Conservation (phyloP, 2,888 invertebrate genomes). For the Ophion costatus region DNA sequence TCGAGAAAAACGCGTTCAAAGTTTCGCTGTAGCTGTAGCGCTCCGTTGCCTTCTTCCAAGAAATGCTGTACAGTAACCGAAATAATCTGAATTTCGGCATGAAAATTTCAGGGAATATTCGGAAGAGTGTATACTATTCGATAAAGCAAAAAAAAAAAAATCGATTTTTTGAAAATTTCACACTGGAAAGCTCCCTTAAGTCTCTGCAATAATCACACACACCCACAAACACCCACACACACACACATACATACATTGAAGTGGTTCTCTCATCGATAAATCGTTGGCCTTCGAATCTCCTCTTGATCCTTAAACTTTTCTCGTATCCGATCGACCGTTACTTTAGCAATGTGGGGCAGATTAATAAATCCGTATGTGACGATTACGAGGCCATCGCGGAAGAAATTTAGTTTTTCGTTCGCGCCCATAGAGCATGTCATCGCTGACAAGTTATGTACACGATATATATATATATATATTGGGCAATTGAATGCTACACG, state of each 20-base stretch:
- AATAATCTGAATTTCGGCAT: no score
- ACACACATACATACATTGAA: conserved; percentile 11
- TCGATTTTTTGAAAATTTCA: no score
- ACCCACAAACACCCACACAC: neutral
- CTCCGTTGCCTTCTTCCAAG: no score
- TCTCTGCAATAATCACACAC: no score
- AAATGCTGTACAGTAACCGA: no score
- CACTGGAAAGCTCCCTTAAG: no score
- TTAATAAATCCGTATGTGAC: conserved; percentile 28
- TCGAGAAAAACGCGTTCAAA: no score
- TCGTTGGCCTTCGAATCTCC: neutral
- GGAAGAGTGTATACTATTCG: no score
- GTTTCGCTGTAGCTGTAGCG: no score
- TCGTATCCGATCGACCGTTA: conserved; percentile 7
- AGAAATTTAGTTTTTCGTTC: conserved; percentile 28
- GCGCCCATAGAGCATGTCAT: neutral
- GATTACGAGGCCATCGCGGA: neutral
- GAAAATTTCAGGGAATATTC: no score
- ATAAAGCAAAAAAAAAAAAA: no score
- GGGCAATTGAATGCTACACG: conserved; percentile 38
- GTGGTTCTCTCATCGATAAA: conserved; percentile 6
- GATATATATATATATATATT: conserved; percentile 24
- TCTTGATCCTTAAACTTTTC: neutral
- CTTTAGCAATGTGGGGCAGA: conserved; percentile 6
- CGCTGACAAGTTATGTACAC: conserved; percentile 33